A percentile compares a stretch with the other conserved stretches of the same genome.
Conservation (phyloP, 2,113 vertebrate species). For the Indri indri region DNA sequence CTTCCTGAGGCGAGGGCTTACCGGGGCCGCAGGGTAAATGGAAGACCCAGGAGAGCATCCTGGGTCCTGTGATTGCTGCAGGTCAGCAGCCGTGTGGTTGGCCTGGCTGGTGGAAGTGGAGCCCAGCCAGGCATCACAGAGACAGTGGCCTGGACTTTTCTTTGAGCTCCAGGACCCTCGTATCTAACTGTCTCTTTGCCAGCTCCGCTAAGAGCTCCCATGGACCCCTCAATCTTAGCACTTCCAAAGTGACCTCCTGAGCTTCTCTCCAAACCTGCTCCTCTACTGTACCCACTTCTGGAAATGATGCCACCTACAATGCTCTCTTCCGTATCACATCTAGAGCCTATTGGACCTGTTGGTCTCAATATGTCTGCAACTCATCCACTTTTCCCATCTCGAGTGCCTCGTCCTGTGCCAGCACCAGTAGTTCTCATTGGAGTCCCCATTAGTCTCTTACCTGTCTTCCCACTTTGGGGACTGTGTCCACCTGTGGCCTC, state of each 20-base stretch:
- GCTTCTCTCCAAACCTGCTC: neutral
- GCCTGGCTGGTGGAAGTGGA: accelerated
- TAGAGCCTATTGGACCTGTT: neutral
- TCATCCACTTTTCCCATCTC: neutral
- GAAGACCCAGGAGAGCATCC: neutral
- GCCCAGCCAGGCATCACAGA: accelerated
- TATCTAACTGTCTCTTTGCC: accelerated
- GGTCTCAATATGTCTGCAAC: neutral
- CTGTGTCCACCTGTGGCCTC: accelerated
- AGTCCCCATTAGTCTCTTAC: neutral
- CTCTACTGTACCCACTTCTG: neutral
- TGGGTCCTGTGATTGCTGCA: neutral
- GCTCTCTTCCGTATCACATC: neutral
- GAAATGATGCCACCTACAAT: neutral
- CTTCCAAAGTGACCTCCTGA: neutral
- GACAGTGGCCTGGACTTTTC: neutral
- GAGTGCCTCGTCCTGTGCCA: neutral
- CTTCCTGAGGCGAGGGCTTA: neutral
- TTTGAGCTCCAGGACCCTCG: neutral
- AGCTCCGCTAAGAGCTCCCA: neutral
- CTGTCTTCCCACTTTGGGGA: neutral
- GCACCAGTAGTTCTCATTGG: neutral
- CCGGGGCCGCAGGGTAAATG: neutral
- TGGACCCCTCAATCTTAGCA: neutral
- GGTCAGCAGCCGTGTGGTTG: neutral